These are phyloP conservation scores for Philhelius pedissequus DNA, from an alignment of 2,888 invertebrate genomes.

Conservation along the genomic window DNA sequence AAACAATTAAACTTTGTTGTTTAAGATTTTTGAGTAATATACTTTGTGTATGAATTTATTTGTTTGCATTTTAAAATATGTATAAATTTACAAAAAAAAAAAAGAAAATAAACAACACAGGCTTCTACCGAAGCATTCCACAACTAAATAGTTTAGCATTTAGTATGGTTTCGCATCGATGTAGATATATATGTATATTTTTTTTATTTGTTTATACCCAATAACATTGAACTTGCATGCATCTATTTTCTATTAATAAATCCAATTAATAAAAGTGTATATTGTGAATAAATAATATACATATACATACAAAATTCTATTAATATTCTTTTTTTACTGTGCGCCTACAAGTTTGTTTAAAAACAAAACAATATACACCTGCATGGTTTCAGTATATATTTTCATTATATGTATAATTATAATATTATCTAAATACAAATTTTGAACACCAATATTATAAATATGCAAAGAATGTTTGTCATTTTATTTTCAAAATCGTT, in stretches of 20 bases:
- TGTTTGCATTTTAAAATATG: constrained; percentile 43
- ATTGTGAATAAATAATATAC: constrained; percentile 12
- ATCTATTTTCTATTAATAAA: constrained; percentile 14
- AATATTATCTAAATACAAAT: constrained; percentile 11
- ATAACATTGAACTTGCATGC: constrained; percentile 13
- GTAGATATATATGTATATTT: background rate
- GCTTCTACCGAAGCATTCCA: constrained; percentile 30
- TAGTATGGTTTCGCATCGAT: constrained; percentile 2
- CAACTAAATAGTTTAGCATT: constrained; percentile 7
- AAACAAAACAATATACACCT: constrained; percentile 8
- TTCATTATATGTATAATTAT: background rate
- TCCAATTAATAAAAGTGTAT: constrained; percentile 7
- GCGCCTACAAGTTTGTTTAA: background rate
- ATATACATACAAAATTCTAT: constrained; percentile 20
- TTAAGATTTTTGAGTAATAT: constrained; percentile 9
- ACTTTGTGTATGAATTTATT: constrained; percentile 50
- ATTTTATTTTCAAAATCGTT: background rate
- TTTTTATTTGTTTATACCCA: background rate
- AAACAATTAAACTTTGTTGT: background rate
- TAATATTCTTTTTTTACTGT: background rate
- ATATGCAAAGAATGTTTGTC: background rate
- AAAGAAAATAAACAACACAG: constrained; percentile 38
- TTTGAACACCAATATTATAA: constrained; percentile 28
- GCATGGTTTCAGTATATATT: background rate
- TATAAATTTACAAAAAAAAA: constrained; percentile 62